A percentile compares a stretch with the other conserved stretches of the same genome.
Conservation (phyloP, 2,113 vertebrate genomes). For the Gasterosteus nipponicus region DNA sequence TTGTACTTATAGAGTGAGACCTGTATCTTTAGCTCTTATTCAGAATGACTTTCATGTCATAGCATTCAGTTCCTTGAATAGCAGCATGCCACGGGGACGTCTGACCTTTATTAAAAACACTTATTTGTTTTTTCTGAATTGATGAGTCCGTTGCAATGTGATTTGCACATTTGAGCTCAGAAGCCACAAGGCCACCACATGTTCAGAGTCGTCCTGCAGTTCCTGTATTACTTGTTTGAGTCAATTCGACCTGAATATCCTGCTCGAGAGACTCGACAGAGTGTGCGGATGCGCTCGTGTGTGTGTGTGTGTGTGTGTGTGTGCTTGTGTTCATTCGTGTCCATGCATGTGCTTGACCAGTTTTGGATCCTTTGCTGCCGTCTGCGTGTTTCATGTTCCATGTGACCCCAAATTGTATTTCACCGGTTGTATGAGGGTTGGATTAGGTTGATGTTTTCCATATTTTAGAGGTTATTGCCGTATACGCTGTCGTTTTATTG, state of each 20-base stretch:
- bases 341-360: background rate
- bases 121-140: background rate
- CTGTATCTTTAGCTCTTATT: background rate
- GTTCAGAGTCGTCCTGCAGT: constrained; percentile 17
- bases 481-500: background rate
- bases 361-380: background rate
- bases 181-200: constrained; percentile 20
- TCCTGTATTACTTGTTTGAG: constrained; percentile 64
- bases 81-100: background rate
- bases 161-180: constrained; percentile 6
- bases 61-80: constrained; percentile 24
- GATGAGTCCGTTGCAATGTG: background rate
- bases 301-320: background rate
- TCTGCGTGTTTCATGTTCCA: background rate
- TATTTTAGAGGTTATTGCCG: background rate
- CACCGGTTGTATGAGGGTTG: background rate
- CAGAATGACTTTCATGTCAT: background rate
- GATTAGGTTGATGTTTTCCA: background rate
- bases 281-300: background rate
- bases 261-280: background rate
- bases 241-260: constrained; percentile 15
- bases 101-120: background rate
- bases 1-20: background rate
- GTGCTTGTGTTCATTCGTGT: background rate
- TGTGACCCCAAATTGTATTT: background rate